These are phyloP conservation scores for Theocolax elegans DNA, from an alignment of 1,140 invertebrate genomes.

Conservation along the genomic window DNA sequence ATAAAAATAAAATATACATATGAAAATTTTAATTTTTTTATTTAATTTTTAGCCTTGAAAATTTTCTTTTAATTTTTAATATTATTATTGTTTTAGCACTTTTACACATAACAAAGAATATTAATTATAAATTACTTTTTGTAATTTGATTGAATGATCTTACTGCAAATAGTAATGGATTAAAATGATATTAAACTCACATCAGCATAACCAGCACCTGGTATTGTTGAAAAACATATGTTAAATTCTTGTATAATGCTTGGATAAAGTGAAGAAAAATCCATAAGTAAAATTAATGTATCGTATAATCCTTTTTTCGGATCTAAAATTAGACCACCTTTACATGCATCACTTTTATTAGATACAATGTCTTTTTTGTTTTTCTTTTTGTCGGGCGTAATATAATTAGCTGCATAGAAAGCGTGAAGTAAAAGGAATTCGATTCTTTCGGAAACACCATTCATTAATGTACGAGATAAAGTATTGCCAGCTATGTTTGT, in stretches of 20 bases:
- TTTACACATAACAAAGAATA: no score
- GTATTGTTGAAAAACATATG: conserved; percentile 97
- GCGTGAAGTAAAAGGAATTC: conserved; percentile 95
- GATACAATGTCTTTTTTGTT: neutral
- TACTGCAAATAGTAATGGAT: neutral
- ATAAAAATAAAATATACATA: no score
- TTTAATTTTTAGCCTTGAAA: no score
- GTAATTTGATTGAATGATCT: no score
- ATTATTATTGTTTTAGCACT: no score
- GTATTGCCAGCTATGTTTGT: conserved; percentile 68
- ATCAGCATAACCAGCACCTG: conserved; percentile 57
- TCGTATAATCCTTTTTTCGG: conserved; percentile 98
- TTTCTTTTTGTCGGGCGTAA: conserved; percentile 87
- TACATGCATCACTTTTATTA: conserved; percentile 68
- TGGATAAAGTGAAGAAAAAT: conserved; percentile 99
- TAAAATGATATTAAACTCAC: neutral
- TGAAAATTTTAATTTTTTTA: no score
- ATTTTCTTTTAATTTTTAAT: no score
- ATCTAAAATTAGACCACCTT: conserved; percentile 95
- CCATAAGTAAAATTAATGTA: conserved; percentile 93
- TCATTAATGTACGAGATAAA: conserved; percentile 90
- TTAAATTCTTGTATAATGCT: conserved; percentile 99
- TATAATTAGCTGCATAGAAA: conserved; percentile 90
- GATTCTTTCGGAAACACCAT: conserved; percentile 94
- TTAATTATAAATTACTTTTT: no score